Conservation (phyloP, 2,113 vertebrate genomes). For the Elaphurus davidianus region DNA sequence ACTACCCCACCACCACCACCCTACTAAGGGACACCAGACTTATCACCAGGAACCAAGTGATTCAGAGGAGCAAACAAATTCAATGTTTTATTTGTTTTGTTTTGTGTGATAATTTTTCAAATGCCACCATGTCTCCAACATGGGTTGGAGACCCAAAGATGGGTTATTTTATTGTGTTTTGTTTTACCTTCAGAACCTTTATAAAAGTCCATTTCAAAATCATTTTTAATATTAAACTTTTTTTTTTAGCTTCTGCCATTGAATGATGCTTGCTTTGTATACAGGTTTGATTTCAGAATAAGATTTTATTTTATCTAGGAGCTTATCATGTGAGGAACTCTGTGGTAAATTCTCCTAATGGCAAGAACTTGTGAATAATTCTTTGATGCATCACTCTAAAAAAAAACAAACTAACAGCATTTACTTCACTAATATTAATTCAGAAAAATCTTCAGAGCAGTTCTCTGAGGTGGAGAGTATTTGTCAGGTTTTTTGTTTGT, state of each 20-base stretch:
- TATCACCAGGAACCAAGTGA: not conserved
- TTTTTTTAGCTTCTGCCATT: not conserved
- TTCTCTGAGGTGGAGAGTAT: not conserved
- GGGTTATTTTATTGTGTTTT: not conserved
- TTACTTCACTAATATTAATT: not conserved
- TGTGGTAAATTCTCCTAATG: not conserved
- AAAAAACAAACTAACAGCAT: not conserved
- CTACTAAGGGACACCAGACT: not conserved
- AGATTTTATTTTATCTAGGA: not conserved
- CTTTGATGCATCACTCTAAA: not conserved
- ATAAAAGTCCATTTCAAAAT: not conserved
- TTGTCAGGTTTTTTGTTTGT: not conserved
- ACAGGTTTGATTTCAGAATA: not conserved
- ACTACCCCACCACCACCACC: not conserved
- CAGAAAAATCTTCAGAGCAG: not conserved
- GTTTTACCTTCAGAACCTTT: not conserved
- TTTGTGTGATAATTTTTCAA: not conserved
- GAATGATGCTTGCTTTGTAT: not conserved
- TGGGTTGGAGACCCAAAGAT: not conserved
- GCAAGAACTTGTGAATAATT: not conserved
- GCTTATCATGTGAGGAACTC: not conserved
- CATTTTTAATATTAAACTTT: not conserved
- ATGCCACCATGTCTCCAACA: not conserved
- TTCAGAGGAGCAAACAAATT: not conserved
- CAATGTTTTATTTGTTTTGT: not conserved